Evolutionary conservation across 2,113 vertebrate species (phyloP), one percentile per base, ranked within the genome.

Genomic region (Rana temporaria): DNA sequence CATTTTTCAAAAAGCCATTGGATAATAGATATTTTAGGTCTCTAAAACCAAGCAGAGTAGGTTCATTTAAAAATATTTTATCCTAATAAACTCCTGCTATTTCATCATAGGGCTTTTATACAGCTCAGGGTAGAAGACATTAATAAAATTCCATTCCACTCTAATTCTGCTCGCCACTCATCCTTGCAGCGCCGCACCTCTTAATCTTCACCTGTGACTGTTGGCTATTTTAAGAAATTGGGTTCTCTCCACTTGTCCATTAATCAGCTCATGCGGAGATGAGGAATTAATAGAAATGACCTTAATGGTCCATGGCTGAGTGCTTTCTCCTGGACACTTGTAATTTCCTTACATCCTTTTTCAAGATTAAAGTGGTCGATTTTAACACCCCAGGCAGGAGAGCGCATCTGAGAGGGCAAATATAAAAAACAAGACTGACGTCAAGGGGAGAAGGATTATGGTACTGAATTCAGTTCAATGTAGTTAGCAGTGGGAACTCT

Each of bases 351-450:
- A 90, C 85, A 89, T 84, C 87, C 84, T 82, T 79, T 67, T 38
- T 78, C 85, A 79, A 56, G 85, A 92, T 88, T 89, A 90, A 87
- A 74, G 76, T 81, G 89, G 87, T 88, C 89, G 89, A 85, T 88
- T 87, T 79, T 74, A 17, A 20, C 86, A 82, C 85, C 86, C 84
- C 67, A 42, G 80, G 67, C 67, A 87, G 86, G 83, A 87, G 69
- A 83, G 1, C 76, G 85, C 75, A 66, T 67, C 85, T 0, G 0
- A 78, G 75, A 85, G 84, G 72, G 82, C 83, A 87, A 87, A 85
- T 85, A 82, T 78, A 87, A 91, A 85, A 85, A 82, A 81, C 89
- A 89, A 89, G 88, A 89, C 85, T 86, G 89, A 70, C 81, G 86
- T 84, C 85, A 82, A 85, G 85, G 85, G 74, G 85, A 72, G 69